Conservation (phyloP, 2,113 vertebrate species). For the Zosterops pallidus region DNA sequence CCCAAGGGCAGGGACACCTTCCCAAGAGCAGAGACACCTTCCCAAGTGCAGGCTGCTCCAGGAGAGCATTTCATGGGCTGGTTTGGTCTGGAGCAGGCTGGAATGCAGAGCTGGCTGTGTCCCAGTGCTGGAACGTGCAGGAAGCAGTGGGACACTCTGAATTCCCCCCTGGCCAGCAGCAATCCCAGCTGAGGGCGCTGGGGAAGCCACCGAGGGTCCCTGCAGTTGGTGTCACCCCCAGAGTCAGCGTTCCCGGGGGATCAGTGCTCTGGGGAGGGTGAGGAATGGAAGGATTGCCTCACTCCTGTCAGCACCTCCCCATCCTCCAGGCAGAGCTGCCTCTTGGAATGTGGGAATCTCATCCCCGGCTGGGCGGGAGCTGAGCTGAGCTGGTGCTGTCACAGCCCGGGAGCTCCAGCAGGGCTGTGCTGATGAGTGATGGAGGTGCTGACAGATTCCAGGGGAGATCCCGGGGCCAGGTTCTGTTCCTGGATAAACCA, state of each 20-base stretch:
- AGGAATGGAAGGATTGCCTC: not conserved
- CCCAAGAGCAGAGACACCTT: not conserved
- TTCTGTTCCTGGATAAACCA: not conserved
- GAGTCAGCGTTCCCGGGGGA: not conserved
- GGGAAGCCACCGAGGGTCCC: not conserved
- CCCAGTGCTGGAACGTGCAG: accelerated
- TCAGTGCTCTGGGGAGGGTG: not conserved
- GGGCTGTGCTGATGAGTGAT: not conserved
- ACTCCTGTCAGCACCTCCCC: not conserved
- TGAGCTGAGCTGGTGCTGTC: not conserved
- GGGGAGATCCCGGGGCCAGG: not conserved
- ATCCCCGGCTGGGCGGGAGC: not conserved
- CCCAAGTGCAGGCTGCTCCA: not conserved
- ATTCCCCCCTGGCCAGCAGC: not conserved
- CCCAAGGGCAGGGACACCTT: not conserved
- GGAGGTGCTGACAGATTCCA: slow-evolving; percentile 6
- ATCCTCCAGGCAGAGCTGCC: not conserved
- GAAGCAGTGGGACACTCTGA: not conserved
- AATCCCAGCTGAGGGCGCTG: not conserved
- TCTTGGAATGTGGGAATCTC: not conserved
- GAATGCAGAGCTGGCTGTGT: not conserved
- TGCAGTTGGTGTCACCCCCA: not conserved
- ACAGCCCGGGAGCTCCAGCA: not conserved
- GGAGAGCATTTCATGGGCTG: accelerated
- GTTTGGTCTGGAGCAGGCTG: accelerated